Evolutionary conservation across 1,140 invertebrate genomes (phyloP).

Genomic region (Heterodera schachtii): DNA sequence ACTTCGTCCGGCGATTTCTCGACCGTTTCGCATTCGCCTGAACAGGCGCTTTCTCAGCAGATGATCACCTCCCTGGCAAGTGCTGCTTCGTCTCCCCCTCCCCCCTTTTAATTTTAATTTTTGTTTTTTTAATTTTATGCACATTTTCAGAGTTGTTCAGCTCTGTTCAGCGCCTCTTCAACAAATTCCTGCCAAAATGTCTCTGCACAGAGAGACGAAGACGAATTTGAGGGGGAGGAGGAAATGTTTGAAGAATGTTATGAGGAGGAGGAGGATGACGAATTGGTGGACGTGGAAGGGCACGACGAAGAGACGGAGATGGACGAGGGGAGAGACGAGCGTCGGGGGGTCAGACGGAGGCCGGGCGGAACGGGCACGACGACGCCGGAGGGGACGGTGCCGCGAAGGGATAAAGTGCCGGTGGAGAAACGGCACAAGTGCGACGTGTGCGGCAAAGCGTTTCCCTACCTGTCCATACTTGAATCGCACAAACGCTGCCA

Average conservation of each 20-base stretch:
- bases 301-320: neutral
- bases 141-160: neutral
- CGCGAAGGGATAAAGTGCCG: conserved; percentile 11
- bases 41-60: neutral
- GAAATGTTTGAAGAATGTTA: neutral
- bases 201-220: neutral
- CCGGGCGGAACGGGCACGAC: neutral
- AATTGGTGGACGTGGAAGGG: conserved; percentile 7
- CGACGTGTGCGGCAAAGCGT: conserved; percentile 65
- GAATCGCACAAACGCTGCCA: conserved; percentile 66
- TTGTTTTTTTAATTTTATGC: too few relatives aligned
- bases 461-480: conserved; percentile 66
- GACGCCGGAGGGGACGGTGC: conserved; percentile 1
- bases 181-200: neutral
- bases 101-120: too few relatives aligned
- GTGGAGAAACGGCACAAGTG: conserved; percentile 63
- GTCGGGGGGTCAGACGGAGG: too few relatives aligned
- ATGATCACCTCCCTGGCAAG: neutral
- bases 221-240: neutral
- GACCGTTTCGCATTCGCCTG: neutral
- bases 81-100: too few relatives aligned
- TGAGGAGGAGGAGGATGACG: conserved; percentile 5
- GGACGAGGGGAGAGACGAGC: neutral
- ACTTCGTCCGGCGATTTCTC: neutral
- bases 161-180: neutral